Conservation (phyloP, 2,113 vertebrate species). For the Dermatemys mawii region DNA sequence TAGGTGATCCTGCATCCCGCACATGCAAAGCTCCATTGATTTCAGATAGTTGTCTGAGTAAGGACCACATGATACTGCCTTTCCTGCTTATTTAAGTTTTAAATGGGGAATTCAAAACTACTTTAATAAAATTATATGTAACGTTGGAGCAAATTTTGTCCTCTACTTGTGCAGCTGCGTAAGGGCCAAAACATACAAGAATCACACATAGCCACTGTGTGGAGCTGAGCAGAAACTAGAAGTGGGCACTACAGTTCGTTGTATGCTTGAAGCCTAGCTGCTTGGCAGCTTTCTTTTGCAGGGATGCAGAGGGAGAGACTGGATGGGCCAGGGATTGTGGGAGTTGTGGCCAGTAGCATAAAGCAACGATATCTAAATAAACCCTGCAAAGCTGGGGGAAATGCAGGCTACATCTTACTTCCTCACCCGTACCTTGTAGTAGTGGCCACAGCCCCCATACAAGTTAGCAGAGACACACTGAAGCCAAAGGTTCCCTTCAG, state of each 20-base stretch:
- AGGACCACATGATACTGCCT: background rate
- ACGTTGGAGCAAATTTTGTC: background rate
- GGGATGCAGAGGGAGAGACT: background rate
- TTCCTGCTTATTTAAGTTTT: background rate
- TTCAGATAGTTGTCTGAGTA: background rate
- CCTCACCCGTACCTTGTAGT: background rate
- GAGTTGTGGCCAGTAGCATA: background rate
- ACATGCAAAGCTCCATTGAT: background rate
- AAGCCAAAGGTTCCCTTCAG: background rate
- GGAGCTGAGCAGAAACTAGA: background rate
- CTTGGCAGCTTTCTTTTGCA: background rate
- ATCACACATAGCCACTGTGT: background rate
- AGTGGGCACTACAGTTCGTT: background rate
- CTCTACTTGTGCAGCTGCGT: background rate
- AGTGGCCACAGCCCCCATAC: background rate
- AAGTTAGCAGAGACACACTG: background rate
- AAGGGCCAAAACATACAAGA: background rate
- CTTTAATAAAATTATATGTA: background rate
- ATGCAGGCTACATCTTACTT: background rate
- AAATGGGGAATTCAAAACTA: background rate
- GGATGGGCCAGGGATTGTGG: background rate
- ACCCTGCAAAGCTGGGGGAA: background rate
- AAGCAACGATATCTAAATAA: background rate
- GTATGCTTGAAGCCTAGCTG: background rate
- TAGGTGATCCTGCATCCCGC: background rate